Evolutionary conservation across 2,113 vertebrate genomes (phyloP).

Genomic region (Pangasianodon hypophthalmus): DNA sequence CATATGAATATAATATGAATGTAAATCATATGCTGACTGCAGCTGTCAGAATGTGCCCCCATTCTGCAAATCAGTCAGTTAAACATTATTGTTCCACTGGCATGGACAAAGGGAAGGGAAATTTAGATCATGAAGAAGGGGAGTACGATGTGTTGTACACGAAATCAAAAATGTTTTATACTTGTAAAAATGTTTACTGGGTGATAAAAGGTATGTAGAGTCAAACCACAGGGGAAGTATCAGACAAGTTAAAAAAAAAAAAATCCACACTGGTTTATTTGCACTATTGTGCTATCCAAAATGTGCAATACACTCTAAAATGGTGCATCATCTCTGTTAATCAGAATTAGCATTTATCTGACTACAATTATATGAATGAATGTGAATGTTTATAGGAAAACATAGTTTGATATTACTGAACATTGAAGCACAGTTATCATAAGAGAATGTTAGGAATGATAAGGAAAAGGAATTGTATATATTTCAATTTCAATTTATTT

Average conservation of each 20-base stretch:
- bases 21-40: constrained; percentile 41
- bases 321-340: constrained; percentile 6
- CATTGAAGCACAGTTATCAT: background rate
- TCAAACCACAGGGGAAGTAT: constrained; percentile 3
- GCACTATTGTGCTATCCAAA: constrained; percentile 22
- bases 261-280: background rate
- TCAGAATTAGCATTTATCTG: background rate
- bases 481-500: background rate
- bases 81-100: constrained; percentile 19
- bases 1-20: constrained; percentile 34
- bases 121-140: background rate
- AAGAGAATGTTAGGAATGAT: background rate
- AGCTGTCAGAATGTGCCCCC: background rate
- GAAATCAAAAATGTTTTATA: constrained; percentile 18
- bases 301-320: background rate
- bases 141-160: background rate
- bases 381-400: constrained; percentile 33
- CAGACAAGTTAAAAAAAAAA: background rate
- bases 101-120: background rate
- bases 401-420: constrained; percentile 3
- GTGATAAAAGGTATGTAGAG: background rate
- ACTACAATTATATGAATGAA: background rate
- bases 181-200: constrained; percentile 16
- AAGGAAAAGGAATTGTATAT: background rate
- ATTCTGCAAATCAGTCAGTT: constrained; percentile 5